Evolutionary conservation across 2,888 invertebrate genomes (phyloP).

Genomic region (Lasioglossum malachurum): DNA sequence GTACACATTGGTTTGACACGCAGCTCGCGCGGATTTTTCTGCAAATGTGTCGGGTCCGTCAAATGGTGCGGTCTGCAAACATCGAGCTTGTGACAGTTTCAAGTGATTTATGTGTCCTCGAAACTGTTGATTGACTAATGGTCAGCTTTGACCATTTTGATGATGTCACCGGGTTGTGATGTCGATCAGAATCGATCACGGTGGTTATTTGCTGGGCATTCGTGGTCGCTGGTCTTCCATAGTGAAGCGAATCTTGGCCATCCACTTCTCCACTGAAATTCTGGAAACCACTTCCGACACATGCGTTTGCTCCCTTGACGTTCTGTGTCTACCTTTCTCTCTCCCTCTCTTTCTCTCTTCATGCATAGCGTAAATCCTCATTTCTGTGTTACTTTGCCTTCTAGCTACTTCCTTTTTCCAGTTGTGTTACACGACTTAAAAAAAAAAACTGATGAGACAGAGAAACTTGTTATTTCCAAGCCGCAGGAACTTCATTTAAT

Average conservation of each 20-base stretch:
- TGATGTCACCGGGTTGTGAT: neutral
- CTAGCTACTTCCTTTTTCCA: neutral
- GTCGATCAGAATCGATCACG: constrained; percentile 5
- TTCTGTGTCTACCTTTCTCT: neutral
- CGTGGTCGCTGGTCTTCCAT: neutral
- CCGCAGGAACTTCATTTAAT: neutral
- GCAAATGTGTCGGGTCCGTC: neutral
- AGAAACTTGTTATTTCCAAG: neutral
- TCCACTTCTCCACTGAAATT: neutral
- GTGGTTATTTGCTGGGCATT: neutral
- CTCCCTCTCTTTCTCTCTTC: neutral
- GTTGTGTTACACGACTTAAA: neutral
- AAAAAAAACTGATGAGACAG: neutral
- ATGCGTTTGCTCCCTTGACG: neutral
- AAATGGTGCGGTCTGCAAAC: constrained; percentile 22
- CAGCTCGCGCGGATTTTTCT: neutral
- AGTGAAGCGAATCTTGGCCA: neutral
- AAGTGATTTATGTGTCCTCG: constrained; percentile 9
- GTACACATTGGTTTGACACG: neutral
- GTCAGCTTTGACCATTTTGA: constrained; percentile 9
- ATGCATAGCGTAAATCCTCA: neutral
- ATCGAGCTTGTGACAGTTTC: neutral
- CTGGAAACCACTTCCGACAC: neutral
- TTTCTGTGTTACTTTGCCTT: neutral
- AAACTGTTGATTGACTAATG: neutral